Evolutionary conservation across 1,140 invertebrate species (phyloP).

Genomic region (Aphelinus certus): DNA sequence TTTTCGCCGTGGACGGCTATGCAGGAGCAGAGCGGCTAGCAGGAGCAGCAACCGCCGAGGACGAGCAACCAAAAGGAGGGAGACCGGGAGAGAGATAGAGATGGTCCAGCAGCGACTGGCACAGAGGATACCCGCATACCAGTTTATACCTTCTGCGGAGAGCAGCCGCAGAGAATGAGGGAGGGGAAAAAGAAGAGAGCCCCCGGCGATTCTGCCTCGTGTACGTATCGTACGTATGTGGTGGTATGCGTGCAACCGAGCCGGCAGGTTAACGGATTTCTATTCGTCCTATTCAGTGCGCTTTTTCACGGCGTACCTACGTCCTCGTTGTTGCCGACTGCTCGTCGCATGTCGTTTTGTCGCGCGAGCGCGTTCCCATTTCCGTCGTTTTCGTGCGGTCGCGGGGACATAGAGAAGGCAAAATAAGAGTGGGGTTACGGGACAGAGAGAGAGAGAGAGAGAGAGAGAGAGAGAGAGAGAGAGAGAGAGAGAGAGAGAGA

Average conservation of each 20-base stretch:
- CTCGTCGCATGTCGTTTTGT: conserved; percentile 3
- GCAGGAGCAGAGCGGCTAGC: not conserved
- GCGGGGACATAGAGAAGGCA: not conserved
- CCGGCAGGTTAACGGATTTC: conserved; percentile 38
- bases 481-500: conserved; percentile 17
- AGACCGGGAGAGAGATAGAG: conserved; percentile 23
- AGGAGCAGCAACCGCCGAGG: not conserved
- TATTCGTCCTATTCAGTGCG: conserved; percentile 23
- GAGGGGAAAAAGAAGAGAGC: not conserved
- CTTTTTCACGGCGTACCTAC: conserved; percentile 16
- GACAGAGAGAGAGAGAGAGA: conserved; percentile 3
- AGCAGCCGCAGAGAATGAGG: not conserved
- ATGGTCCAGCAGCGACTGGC: conserved; percentile 37
- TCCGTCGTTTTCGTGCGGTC: conserved; percentile 24
- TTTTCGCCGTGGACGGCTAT: conserved; percentile 11
- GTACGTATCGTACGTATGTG: conserved; percentile 9
- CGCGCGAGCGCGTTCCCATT: conserved; percentile 10
- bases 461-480: conserved; percentile 14
- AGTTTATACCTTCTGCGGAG: conserved; percentile 23
- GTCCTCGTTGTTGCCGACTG: conserved; percentile 8
- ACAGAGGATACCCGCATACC: conserved; percentile 27
- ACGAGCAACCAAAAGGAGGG: conserved; percentile 27
- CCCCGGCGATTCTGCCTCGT: not conserved
- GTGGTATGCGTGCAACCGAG: not conserved
- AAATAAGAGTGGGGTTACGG: not conserved